Percentiles rank a stretch among this genome's conserved stretches.
Conservation (phyloP, 2,888 invertebrate genomes). For the Tholera decimalis region DNA sequence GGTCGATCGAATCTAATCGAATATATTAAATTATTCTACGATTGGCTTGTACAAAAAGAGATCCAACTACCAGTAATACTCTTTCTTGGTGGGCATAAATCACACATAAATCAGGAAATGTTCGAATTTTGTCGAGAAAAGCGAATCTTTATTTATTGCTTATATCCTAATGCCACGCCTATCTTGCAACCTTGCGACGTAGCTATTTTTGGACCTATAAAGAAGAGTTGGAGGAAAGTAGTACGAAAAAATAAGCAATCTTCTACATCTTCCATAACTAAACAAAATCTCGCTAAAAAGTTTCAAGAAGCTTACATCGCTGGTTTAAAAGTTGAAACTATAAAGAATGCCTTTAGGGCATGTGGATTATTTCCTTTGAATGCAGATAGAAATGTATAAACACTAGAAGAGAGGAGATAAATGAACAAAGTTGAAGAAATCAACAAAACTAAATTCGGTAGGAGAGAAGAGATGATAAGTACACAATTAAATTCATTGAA, state of each 20-base stretch:
- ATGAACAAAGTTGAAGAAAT: constrained; percentile 8
- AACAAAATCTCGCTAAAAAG: constrained; percentile 26
- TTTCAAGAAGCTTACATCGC: constrained; percentile 24
- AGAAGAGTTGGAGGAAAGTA: constrained; percentile 8
- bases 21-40: constrained; percentile 28
- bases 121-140: constrained; percentile 36
- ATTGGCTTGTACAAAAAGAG: constrained; percentile 31
- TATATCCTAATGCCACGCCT: constrained; percentile 42
- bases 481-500: constrained; percentile 30
- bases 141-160: constrained; percentile 21
- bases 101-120: constrained; percentile 35
- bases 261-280: constrained; percentile 20
- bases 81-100: constrained; percentile 42
- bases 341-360: constrained; percentile 29
- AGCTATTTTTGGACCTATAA: background rate
- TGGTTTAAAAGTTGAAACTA: constrained; percentile 12
- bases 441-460: constrained; percentile 10
- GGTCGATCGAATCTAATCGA: constrained; percentile 35
- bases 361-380: constrained; percentile 32
- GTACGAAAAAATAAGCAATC: constrained; percentile 20
- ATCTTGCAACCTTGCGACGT: constrained; percentile 32
- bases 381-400: constrained; percentile 32
- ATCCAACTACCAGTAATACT: constrained; percentile 35
- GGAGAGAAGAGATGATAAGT: constrained; percentile 18
- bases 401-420: constrained; percentile 30